Evolutionary conservation across 2,888 invertebrate genomes (phyloP).

Genomic region (Choreutis nemorana): DNA sequence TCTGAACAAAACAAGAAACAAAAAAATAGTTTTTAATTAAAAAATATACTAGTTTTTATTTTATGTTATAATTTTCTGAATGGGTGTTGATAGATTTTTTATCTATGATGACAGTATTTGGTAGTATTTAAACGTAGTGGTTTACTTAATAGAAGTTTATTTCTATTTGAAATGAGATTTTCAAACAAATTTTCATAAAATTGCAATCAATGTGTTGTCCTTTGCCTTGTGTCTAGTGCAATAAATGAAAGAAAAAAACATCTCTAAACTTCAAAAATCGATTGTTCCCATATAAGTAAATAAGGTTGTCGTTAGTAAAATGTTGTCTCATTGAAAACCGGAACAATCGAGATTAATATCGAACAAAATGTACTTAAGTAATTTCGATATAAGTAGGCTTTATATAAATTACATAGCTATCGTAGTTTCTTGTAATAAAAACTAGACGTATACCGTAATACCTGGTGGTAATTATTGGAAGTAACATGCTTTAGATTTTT

Average conservation of each 20-base stretch:
- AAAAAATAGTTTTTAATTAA: too few relatives aligned
- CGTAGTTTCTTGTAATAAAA: conserved; percentile 47
- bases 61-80: too few relatives aligned
- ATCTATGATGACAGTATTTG: too few relatives aligned
- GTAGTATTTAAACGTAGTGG: too few relatives aligned
- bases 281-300: conserved; percentile 32
- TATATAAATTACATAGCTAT: conserved; percentile 63
- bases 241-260: conserved; percentile 10
- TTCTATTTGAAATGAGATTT: too few relatives aligned
- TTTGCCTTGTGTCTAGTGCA: conserved; percentile 13
- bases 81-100: too few relatives aligned
- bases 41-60: too few relatives aligned
- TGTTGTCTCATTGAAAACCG: conserved; percentile 43
- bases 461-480: conserved; percentile 49
- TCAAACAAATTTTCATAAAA: conserved; percentile 15
- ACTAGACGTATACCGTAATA: conserved; percentile 40
- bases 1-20: too few relatives aligned
- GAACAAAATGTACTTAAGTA: conserved; percentile 66
- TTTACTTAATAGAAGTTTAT: too few relatives aligned
- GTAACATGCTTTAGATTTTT: conserved; percentile 51
- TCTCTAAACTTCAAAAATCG: conserved; percentile 23
- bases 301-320: conserved; percentile 58
- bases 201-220: conserved; percentile 20
- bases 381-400: conserved; percentile 62
- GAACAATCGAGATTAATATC: conserved; percentile 46